Conservation (phyloP, 2,888 invertebrate species). For the Smittia aterrima region DNA sequence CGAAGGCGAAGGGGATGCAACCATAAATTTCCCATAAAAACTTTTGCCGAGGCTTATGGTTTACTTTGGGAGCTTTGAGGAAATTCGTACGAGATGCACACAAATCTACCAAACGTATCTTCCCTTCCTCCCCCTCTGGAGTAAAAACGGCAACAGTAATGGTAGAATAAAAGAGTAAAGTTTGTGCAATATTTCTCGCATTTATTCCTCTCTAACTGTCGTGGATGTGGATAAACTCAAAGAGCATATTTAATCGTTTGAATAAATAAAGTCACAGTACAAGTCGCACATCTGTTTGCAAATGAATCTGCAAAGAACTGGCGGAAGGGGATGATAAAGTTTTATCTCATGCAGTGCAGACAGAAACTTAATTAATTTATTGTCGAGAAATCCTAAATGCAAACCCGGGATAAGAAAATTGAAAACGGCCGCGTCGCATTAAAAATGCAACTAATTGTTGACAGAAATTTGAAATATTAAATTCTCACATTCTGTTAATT, state of each 20-base stretch:
- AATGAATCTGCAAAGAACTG: background rate
- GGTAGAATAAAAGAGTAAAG: slow-evolving; percentile 1
- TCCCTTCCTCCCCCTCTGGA: background rate
- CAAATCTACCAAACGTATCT: too few species aligned
- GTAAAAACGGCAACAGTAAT: background rate
- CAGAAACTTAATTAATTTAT: slow-evolving; percentile 16
- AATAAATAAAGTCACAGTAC: slow-evolving; percentile 29
- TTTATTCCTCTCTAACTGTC: background rate
- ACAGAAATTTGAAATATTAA: slow-evolving; percentile 30
- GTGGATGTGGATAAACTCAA: slow-evolving; percentile 4
- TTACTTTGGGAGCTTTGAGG: too few species aligned
- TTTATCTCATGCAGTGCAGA: slow-evolving; percentile 1
- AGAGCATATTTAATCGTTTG: slow-evolving; percentile 41
- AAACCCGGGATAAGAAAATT: background rate
- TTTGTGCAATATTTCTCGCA: slow-evolving; percentile 23
- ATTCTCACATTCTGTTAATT: slow-evolving; percentile 35
- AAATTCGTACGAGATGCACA: too few species aligned
- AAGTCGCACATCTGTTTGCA: slow-evolving; percentile 20
- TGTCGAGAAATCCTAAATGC: background rate
- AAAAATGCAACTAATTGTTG: background rate
- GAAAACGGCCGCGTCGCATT: background rate
- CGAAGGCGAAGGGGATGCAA: background rate
- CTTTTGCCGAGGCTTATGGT: too few species aligned
- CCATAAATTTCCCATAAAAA: too few species aligned
- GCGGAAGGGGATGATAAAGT: background rate